Base-by-base conservation (phyloP, 2,888 invertebrate species). In the Gari tellinella region DNA sequence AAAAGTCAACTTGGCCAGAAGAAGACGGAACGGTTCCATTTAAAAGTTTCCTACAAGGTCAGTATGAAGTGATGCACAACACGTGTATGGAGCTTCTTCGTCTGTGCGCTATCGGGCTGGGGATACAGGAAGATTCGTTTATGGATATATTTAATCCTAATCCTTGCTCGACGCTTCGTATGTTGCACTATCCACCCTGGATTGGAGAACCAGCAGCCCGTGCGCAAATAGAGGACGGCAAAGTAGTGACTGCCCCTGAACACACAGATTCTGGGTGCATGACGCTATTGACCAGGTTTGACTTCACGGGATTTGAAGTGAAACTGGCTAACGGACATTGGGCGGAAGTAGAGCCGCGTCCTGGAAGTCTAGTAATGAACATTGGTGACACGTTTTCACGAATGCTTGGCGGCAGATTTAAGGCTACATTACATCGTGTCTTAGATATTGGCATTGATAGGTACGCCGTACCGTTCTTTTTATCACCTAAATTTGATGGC, bases 141-240 rank as follows among this genome's bases (percentile, higher is more conserved):
- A 81, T 82, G n/a, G 72, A 74, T 8, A 74, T 83, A 51, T 84
- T 86, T 68, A 48, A 63, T 2, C 69, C 81, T n/a, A 75, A 76
- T 46, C 81, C 83, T 1, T 75, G 80, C 49, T 72, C 86, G 17
- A 84, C 86, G 0, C 82, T 84, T 26, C 60, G 84, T 0, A 38
- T 86, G 12, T 77, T 84, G 66, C 86, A 84, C 62, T 86, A 86
- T 43, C 86, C 86, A 14, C 72, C 80, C 0, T 80, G 85, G 76
- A 40, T 67, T 0, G 78, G 68, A 4, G 66, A 52, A 2, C 70
- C 80, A 0, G 79, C 82, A 15, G 53, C 67, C 37, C 70, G 66
- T 14, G 81, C 81, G 12, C 38, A 43, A 10, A 70, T 75, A 10
- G 82, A 82, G 21, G 79, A 83, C 23, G 82, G 83, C 0, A 75